Evolutionary conservation across 2,797 vertebrate genomes (phyloP).

Genomic region (Dendrocincla tyrannina): DNA sequence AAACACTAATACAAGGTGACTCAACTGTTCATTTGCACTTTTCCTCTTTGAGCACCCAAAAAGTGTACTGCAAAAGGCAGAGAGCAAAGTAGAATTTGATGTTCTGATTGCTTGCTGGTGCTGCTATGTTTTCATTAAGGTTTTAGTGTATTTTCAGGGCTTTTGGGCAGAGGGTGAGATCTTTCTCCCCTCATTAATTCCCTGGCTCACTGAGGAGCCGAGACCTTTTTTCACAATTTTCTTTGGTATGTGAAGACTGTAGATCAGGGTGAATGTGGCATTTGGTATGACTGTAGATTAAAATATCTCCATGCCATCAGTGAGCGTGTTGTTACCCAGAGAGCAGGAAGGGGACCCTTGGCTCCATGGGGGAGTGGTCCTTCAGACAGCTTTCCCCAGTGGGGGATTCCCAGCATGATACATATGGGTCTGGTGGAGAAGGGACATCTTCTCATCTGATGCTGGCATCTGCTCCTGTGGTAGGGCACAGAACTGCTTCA

Average conservation of each 20-base stretch:
- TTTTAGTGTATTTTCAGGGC: neutral
- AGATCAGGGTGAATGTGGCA: neutral
- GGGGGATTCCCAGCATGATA: rapidly evolving
- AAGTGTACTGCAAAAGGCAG: neutral
- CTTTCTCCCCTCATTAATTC: neutral
- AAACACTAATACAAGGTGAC: neutral
- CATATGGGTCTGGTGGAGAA: neutral
- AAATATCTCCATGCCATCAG: neutral
- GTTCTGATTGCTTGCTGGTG: neutral
- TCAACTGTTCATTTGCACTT: neutral
- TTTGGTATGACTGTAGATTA: neutral
- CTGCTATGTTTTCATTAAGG: neutral
- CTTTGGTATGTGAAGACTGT: rapidly evolving
- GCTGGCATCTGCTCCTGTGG: neutral
- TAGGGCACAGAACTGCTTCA: neutral
- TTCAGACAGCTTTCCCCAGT: neutral
- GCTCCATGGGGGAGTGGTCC: neutral
- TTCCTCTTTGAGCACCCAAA: neutral
- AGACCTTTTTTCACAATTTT: neutral
- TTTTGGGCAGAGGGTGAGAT: neutral
- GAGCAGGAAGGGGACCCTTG: neutral
- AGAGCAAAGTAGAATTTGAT: neutral
- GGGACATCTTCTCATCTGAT: neutral
- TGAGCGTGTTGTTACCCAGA: neutral
- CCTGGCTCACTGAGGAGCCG: neutral